Evolutionary conservation across 2,888 invertebrate genomes (phyloP), one percentile per base, ranked within the genome.

Genomic region (Strigamia transsilvanica): DNA sequence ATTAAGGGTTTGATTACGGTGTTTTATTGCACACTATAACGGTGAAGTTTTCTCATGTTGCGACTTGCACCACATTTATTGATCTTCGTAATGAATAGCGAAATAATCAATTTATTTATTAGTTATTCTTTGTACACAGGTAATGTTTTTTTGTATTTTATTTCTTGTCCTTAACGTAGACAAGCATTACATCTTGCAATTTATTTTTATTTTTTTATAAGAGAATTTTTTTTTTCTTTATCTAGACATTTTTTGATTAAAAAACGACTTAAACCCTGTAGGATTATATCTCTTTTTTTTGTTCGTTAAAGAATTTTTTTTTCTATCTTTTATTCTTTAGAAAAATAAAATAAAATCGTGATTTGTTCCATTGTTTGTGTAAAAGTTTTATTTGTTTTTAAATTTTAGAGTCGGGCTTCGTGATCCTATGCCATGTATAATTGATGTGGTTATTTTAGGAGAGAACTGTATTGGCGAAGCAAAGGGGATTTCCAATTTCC

Each of bases 401-500:
- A 27, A 2, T 27, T 27, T 27, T 27, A 27, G 3, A 27, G 27
- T 27, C 3, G 3, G 27, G 27, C 3, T 27, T 27, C n/a, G n/a
- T n/a, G n/a, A n/a, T n/a, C n/a, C n/a, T 27, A 27, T 27, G 27
- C 3, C 27, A 27, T 27, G 2, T 27, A 27, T 27, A 27, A 27
- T 38, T 38, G 10, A 10, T 38, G 6, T 7, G 38, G 34, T 34
- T 34, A 7, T 34, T 34, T 34, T 34, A 6, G 10, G 10, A 51
- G n/a, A 51, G 10, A n/a, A 51, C 51, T 61, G 23, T 66, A 66
- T 18, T 46, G 61, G 23, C 12, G 23, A 66, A 23, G 61, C 13
- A 66, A 23, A 66, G 21, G 21, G 61, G 61, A 66, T 66, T 66
- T 66, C 12, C 61, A n/a, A 66, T 66, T 66, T 66, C 21, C 61